Evolutionary conservation across 2,888 invertebrate species (phyloP), one percentile per base, ranked within the genome.

Genomic region (Dione juno): DNA sequence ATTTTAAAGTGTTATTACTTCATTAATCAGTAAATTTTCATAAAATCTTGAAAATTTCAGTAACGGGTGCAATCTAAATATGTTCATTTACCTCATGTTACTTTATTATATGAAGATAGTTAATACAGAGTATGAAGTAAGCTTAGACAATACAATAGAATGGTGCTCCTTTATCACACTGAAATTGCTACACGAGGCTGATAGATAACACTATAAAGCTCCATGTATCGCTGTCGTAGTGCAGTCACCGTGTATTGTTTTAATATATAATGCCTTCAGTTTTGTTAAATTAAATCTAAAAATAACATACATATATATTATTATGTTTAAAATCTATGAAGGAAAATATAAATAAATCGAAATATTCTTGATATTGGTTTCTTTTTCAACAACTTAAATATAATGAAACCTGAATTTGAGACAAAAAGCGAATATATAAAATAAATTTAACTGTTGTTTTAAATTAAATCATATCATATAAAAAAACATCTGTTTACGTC

Each of bases 161-260:
- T 63, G 61, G 35, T 63, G 53, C 43, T 68, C 52, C 45, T 53
- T 63, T 53, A 63, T 53, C 43, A 54, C 63, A 40, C 53, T 63
- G 52, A 45, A 68, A 68, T 68, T 48, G 61, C 52, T 52, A 61
- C 54, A 53, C 63, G 63, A 43, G 40, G 68, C 54, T 63, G 68
- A 68, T 68, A 45, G 54, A 63, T 63, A 63, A 59, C 63, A 52
- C 43, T 54, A 53, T 68, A 63, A 54, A 63, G 68, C 54, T 52
- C 63, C 54, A 48, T 63, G 45, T 63, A 63, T 54, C 63, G 45
- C 63, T 53, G 63, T 68, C 68, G n/a, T 68, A 13, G 43, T 43
- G 45, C 63, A 63, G 63, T 53, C 61, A 43, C 53, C 63, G 52
- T 68, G 43, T 63, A 63, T 54, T 63, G 68, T 68, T 63, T 45